Conservation (phyloP, 1,140 invertebrate species). For the Bombyx mandarina region DNA sequence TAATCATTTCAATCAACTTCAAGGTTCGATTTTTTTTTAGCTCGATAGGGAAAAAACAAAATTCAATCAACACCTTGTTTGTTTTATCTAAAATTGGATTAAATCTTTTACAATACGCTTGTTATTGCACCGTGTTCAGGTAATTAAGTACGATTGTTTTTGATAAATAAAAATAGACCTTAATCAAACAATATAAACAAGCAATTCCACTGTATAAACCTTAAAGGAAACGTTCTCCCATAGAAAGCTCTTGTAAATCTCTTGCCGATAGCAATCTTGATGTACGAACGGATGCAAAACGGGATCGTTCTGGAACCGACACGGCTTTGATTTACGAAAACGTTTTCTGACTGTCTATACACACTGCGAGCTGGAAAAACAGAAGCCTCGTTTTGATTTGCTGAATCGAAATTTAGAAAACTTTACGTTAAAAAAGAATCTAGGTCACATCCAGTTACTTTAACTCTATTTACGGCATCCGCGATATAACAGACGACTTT, state of each 20-base stretch:
- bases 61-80: no score
- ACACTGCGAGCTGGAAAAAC: background rate
- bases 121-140: no score
- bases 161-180: constrained; percentile 26
- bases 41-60: no score
- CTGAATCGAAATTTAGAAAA: background rate
- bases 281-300: constrained; percentile 65
- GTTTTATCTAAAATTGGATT: no score
- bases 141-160: background rate
- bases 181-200: constrained; percentile 44
- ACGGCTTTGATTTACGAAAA: constrained; percentile 54
- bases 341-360: constrained; percentile 10
- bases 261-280: constrained; percentile 66
- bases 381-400: background rate
- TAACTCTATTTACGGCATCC: no score
- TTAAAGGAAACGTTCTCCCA: constrained; percentile 38
- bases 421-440: no score
- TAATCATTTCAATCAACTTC: no score
- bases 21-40: no score
- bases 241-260: constrained; percentile 64
- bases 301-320: constrained; percentile 36
- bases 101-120: no score
- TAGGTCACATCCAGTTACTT: no score
- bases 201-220: constrained; percentile 47
- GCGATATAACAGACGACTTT: no score